Base-by-base conservation (phyloP, 2,888 invertebrate species). In the Amphipyra berbera region DNA sequence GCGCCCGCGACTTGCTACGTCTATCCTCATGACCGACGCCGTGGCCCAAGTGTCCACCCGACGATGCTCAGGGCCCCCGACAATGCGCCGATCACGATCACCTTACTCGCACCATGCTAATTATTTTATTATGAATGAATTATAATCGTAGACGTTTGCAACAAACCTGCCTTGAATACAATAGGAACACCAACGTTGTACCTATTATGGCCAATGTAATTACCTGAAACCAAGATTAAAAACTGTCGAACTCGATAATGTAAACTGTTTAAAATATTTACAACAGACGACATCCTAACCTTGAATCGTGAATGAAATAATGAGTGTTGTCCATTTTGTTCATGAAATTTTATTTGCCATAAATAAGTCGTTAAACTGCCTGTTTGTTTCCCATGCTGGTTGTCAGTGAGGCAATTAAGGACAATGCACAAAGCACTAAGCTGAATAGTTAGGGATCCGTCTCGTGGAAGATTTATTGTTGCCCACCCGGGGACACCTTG, bases 341-440 rank as follows among this genome's bases (percentile, higher is more conserved):
- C 81, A 82, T 83, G 79, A 81, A 82, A 68, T 82, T 85, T 88
- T 87, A 87, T 89, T 86, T 83, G 84, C 84, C 84, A 87, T 90
- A 88, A 89, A 90, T 87, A 83, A 84, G 81, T 83, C 83, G 84
- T 90, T 83, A 87, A 87, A 85, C 73, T 71, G 81, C 78, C 80
- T 80, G 85, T 86, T 85, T 79, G 66, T 73, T 77, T 78, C 57
- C 66, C 71, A 81, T 79, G 66, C 71, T 80, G 73, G 68, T 80
- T 85, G 87, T 88, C 86, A 81, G 73, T 81, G 63, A 74, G 78
- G 81, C 81, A 83, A 88, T 90, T 87, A 88, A 76, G 80, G 69
- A 80, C 82, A 82, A 76, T 81, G 62, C 72, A 85, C 81, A 82
- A 87, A 87, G 81, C 79, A 73, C 75, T 80, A 65, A 64, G 66